phyloP scores from a whole-genome alignment of 2,113 vertebrate genomes.

The Tretioscincus oriximinensis region DNA sequence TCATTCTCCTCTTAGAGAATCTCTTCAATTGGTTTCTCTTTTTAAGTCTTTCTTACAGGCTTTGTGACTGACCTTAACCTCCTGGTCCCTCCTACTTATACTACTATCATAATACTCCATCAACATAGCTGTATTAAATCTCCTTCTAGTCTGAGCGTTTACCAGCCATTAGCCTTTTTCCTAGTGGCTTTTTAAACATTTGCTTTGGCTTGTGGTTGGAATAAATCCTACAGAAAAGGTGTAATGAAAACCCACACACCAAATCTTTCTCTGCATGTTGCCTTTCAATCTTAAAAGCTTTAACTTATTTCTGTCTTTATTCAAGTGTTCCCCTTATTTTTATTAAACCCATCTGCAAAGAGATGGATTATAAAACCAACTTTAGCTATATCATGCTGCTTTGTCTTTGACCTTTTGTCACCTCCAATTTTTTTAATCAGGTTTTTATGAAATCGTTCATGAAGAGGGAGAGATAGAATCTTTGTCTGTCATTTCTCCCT shows the following conservation, averaged over 20 bases:
- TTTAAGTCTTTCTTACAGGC: not conserved
- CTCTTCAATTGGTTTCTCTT: constrained; percentile 8
- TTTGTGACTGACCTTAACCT: not conserved
- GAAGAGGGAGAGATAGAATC: not conserved
- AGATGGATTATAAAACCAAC: not conserved
- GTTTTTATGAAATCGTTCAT: not conserved
- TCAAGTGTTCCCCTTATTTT: not conserved
- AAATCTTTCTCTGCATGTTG: not conserved
- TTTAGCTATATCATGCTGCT: not conserved
- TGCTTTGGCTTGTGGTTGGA: not conserved
- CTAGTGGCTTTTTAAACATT: not conserved
- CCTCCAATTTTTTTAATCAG: not conserved
- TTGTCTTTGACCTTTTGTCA: not conserved
- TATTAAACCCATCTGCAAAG: not conserved
- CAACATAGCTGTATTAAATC: not conserved
- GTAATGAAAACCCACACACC: not conserved
- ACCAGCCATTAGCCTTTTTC: not conserved
- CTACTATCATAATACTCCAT: not conserved
- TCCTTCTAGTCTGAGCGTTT: not conserved
- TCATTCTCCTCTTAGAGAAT: not conserved
- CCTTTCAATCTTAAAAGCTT: not conserved
- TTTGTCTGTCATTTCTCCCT: not conserved
- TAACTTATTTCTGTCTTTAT: not conserved
- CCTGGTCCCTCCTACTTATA: not conserved
- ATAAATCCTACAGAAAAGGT: not conserved